These are phyloP conservation scores for Pteronura brasiliensis DNA, from an alignment of 2,113 vertebrate species.

Conservation along the genomic window DNA sequence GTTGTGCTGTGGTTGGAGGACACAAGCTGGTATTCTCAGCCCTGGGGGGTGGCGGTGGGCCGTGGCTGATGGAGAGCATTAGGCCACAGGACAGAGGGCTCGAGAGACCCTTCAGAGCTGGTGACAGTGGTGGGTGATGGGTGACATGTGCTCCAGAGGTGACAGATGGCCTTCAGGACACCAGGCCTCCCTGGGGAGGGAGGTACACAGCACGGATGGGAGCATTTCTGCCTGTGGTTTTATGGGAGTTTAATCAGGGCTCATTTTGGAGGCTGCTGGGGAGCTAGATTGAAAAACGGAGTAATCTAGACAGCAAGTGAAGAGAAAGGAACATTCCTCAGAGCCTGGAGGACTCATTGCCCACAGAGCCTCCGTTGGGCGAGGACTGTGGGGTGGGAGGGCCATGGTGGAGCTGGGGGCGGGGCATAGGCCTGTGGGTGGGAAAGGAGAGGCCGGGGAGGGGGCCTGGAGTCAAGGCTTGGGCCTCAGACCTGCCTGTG, in stretches of 20 bases:
- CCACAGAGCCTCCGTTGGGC: neutral
- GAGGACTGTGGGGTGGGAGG: neutral
- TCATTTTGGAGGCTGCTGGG: neutral
- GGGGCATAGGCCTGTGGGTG: neutral
- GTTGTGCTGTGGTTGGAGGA: neutral
- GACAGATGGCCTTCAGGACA: neutral
- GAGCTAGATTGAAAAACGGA: neutral
- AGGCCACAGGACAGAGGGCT: neutral
- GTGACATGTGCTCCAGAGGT: neutral
- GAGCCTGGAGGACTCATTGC: neutral
- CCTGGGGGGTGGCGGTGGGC: neutral
- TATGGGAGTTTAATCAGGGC: slow-evolving; percentile 49
- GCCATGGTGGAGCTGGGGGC: neutral
- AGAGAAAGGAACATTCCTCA: neutral
- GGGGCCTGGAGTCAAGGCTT: neutral
- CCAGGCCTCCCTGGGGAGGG: neutral
- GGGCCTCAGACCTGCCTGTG: neutral
- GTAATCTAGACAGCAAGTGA: neutral
- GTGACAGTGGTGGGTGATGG: neutral
- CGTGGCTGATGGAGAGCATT: neutral
- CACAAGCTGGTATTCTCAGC: neutral
- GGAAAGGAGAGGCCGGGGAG: neutral
- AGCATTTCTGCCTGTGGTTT: neutral
- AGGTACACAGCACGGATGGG: neutral
- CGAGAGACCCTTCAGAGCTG: neutral